Conservation (phyloP, 1,140 invertebrate genomes). For the Geopemphigus sp. region DNA sequence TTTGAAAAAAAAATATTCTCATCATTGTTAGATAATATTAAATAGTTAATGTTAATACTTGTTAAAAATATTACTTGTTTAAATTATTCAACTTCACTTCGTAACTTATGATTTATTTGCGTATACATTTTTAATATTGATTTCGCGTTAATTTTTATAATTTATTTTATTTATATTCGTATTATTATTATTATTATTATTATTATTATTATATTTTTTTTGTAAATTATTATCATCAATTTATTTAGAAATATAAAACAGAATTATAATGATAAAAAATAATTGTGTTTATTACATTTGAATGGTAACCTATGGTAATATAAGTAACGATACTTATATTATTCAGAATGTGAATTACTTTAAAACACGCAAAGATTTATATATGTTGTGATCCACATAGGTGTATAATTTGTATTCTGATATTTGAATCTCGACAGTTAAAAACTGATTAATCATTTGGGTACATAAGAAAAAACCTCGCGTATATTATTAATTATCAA, state of each 20-base stretch:
- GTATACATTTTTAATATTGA: conserved; percentile 47
- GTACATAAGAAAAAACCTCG: no score
- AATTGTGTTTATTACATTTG: not conserved
- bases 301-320: not conserved
- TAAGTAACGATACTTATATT: no score
- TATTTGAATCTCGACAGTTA: no score
- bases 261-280: conserved; percentile 29
- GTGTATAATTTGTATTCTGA: no score
- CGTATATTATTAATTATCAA: no score
- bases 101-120: conserved; percentile 47
- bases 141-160: conserved; percentile 49
- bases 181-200: conserved; percentile 48
- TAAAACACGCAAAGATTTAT: no score
- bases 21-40: conserved; percentile 49
- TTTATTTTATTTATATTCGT: conserved; percentile 49
- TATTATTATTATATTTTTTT: conserved; percentile 44
- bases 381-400: no score
- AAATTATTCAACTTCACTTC: conserved; percentile 44
- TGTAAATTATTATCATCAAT: conserved; percentile 45
- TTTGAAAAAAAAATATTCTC: conserved; percentile 42
- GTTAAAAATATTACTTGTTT: conserved; percentile 48
- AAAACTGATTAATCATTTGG: no score
- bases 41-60: conserved; percentile 48
- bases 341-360: no score
- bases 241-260: conserved; percentile 46